Evolutionary conservation across 2,113 vertebrate genomes (phyloP).

Genomic region (Antigone vipio): DNA sequence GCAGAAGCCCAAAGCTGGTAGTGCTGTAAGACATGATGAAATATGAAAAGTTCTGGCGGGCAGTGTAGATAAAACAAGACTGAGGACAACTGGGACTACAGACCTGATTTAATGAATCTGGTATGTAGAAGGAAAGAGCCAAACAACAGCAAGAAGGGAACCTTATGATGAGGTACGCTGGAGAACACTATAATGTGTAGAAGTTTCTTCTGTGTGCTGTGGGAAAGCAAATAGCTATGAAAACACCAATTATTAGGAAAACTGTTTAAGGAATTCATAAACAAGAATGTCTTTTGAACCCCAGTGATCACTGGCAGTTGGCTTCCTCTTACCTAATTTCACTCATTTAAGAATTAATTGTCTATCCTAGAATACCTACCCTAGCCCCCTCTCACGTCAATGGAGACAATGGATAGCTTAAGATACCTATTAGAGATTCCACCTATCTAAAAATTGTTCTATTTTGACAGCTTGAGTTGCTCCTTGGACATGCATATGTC

Average conservation of each 20-base stretch:
- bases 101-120: neutral
- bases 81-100: neutral
- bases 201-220: neutral
- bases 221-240: neutral
- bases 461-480: neutral
- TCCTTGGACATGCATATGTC: neutral
- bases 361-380: neutral
- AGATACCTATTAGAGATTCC: neutral
- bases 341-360: neutral
- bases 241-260: neutral
- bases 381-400: neutral
- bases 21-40: neutral
- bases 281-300: neutral
- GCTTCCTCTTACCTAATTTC: neutral
- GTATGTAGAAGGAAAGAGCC: neutral
- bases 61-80: neutral
- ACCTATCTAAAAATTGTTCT: neutral
- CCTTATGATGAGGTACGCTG: neutral
- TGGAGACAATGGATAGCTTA: neutral
- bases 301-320: neutral
- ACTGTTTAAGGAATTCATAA: neutral
- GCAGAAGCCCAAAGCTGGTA: neutral
- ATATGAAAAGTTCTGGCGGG: constrained; percentile 15
- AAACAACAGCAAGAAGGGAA: neutral
- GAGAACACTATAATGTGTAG: neutral